A percentile compares a stretch with the other conserved stretches of the same genome.
Conservation (phyloP, 2,797 vertebrate species). For the Crypturellus tataupa region DNA sequence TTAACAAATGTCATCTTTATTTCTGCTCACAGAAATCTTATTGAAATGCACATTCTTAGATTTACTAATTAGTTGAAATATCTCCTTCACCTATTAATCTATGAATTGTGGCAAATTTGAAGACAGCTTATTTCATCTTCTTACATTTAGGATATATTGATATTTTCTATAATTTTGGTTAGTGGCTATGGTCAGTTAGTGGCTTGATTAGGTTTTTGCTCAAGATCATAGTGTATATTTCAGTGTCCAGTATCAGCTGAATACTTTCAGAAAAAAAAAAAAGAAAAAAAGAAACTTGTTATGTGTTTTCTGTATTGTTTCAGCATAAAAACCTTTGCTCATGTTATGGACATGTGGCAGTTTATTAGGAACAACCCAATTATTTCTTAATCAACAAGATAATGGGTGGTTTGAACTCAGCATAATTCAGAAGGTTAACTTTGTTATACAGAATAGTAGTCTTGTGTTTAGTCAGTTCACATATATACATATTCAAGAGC, state of each 20-base stretch:
- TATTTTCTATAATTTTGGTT: neutral
- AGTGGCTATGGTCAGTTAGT: neutral
- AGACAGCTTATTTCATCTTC: neutral
- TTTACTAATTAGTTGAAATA: neutral
- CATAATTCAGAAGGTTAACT: neutral
- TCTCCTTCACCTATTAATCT: neutral
- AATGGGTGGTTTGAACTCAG: fast-evolving
- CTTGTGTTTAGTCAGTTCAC: neutral
- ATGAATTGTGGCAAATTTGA: neutral
- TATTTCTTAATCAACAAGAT: neutral
- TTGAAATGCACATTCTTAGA: neutral
- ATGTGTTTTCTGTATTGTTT: neutral
- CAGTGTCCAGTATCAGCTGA: neutral
- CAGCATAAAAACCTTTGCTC: neutral
- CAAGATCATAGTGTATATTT: neutral
- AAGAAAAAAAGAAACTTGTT: neutral
- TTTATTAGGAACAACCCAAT: neutral
- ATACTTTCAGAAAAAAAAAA: neutral
- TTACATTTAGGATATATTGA: neutral
- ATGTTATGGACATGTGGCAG: neutral
- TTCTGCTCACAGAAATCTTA: neutral
- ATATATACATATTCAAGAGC: neutral
- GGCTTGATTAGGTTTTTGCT: neutral
- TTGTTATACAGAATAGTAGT: neutral
- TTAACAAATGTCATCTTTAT: neutral